Base-by-base conservation (phyloP, 2,113 vertebrate genomes). In the Alligator sinensis region DNA sequence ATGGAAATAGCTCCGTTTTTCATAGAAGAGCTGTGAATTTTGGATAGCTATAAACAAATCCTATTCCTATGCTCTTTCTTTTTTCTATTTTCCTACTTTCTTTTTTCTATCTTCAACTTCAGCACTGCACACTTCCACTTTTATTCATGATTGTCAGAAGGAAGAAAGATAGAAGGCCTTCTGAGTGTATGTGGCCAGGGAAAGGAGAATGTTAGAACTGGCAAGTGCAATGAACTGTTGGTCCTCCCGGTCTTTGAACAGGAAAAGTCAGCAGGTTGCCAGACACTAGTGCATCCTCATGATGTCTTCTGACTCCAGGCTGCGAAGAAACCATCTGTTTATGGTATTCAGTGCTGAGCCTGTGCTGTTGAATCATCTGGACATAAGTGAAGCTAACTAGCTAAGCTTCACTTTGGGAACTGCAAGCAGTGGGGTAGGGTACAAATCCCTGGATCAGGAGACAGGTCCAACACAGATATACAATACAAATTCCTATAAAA, bases 261-360 rank as follows among this genome's bases (percentile, higher is more conserved):
- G 85, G 68, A 93, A 86, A 89, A 94, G 25, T 82, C 89, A 91
- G 85, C 77, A 78, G 80, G 87, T 92, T 96, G 92, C 80, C 90
- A 95, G 80, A 57, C 60, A 4, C 0, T 84, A 60, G 28, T 21
- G 6, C 21, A 59, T 38, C 85, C 85, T 83, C 47, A 68, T 4
- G 12, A 9, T 78, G 75, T 70, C 47, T 83, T 82, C 80, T 88
- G 90, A 72, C 91, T 91, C 30, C 75, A 21, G 94, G 92, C 89
- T 92, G 91, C 91, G 83, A 78, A 86, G 80, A 84, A 91, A 90
- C 87, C 89, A 87, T 90, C 70, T 78, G 61, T 79, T 94, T 93
- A 70, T 60, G 91, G 84, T 30, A 90, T 30, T 84, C 77, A 86
- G 82, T 25, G 7, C 87, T 87, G 89, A 94, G 90, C 77, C 78